Base-by-base conservation (phyloP, 1,140 invertebrate genomes). In the Bombus waltoni region DNA sequence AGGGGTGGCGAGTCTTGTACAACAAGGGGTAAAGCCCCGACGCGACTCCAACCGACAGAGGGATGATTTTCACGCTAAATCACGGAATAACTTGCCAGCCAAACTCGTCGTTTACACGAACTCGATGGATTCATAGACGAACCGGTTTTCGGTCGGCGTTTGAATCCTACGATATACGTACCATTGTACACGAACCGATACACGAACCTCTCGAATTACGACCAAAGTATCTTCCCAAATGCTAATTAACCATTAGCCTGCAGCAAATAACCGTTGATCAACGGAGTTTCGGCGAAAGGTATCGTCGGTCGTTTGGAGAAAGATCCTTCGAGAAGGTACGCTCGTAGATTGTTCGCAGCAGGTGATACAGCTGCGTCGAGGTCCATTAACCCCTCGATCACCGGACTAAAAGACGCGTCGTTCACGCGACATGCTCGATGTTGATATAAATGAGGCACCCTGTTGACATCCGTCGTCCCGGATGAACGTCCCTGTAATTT, bases 11-110 rank as follows among this genome's bases (percentile, higher is more conserved):
- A 81, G 85, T 80, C 76, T 88, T 83, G 62, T 83, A 80, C 42
- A 82, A 84, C 77, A 82, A 89, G 87, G 87, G 74, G 76, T 70
- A 83, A 72, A 79, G 81, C 76, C 87, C 85, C 10, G 42, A 47
- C 77, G 83, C 84, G 75, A 86, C 86, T 87, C 85, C 65, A 2
- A 62, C 80, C 70, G 83, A 85, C 76, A 71, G 82, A 87, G 85
- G 85, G 88, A 82, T 89, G 84, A 85, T 73, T 80, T 87, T 86
- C 88, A 40, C 85, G 89, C 89, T 94, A 94, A 94, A 94, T 94
- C 93, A 93, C 91, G 89, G 92, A 93, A 92, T 93, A 94, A 93
- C 91, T 94, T 89, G 44, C 44, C 57, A 83, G 68, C 86, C 72
- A 57, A 83, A 40, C 22, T 71, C 38, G 62, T 53, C 59, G 44